These are phyloP conservation scores for Menidia menidia DNA, from an alignment of 2,797 vertebrate species.

Conservation along the genomic window DNA sequence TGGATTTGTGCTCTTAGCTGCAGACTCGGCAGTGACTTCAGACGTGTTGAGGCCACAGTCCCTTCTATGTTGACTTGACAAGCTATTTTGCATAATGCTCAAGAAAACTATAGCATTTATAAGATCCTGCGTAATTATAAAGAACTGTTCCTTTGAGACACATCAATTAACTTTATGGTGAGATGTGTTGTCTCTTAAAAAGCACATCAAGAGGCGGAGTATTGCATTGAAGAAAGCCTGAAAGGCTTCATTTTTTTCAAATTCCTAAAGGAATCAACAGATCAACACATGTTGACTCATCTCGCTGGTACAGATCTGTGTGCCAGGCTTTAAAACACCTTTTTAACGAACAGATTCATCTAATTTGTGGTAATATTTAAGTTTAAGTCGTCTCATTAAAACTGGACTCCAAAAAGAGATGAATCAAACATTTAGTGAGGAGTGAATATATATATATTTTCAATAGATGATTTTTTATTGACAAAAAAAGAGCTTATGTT, in stretches of 20 bases:
- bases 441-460: neutral
- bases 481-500: too few species aligned
- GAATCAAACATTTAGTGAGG: neutral
- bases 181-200: neutral
- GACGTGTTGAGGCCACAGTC: slow-evolving; percentile 12
- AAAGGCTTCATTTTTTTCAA: too few species aligned
- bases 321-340: neutral
- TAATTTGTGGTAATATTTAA: neutral
- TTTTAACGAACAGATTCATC: neutral
- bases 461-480: too few species aligned
- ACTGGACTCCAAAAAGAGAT: neutral
- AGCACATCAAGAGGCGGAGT: neutral
- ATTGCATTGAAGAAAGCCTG: neutral
- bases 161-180: neutral
- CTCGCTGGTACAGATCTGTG: neutral
- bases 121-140: too few species aligned
- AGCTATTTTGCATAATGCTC: neutral
- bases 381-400: neutral
- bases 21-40: slow-evolving; percentile 16
- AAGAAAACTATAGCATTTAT: too few species aligned
- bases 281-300: neutral
- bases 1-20: slow-evolving; percentile 14
- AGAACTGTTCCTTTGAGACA: neutral
- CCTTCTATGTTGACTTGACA: neutral
- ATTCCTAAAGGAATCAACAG: neutral